Percentiles rank a stretch among this genome's conserved stretches.
These are phyloP conservation scores for Eilema caniola DNA, from an alignment of 2,888 invertebrate species.

Conservation along the genomic window DNA sequence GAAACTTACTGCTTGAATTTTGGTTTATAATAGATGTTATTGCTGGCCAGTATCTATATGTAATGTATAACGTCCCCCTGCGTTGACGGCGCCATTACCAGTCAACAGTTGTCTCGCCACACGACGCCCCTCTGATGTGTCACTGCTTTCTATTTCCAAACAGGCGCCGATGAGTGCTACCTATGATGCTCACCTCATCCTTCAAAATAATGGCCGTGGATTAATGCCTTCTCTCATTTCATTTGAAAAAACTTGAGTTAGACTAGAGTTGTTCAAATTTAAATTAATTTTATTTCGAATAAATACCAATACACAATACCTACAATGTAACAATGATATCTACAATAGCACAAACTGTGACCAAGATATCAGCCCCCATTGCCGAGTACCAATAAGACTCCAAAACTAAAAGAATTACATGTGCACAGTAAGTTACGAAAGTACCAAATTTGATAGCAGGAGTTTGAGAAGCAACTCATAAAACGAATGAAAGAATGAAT, in stretches of 20 bases:
- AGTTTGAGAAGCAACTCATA: no score
- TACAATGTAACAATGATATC: background rate
- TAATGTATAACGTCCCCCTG: conserved; percentile 47
- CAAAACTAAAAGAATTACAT: background rate
- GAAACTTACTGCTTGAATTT: background rate
- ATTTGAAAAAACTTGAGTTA: background rate
- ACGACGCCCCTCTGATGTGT: conserved; percentile 68
- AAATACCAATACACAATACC: no score
- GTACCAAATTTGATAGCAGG: background rate
- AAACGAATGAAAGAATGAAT: no score
- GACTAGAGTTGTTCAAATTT: no score
- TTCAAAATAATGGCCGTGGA: conserved; percentile 37
- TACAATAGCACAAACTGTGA: background rate
- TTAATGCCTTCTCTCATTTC: conserved; percentile 19
- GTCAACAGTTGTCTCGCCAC: conserved; percentile 60
- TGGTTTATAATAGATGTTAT: conserved; percentile 4
- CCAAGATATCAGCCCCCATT: background rate
- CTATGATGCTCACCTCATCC: conserved; percentile 60
- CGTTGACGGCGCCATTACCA: conserved; percentile 52
- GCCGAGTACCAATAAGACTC: background rate
- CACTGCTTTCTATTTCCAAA: conserved; percentile 79
- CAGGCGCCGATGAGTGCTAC: conserved; percentile 70
- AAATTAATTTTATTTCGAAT: no score
- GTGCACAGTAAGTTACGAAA: background rate
- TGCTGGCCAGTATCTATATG: conserved; percentile 26